Evolutionary conservation across 2,888 invertebrate genomes (phyloP), one percentile per base, ranked within the genome.

Genomic region (Furcula furcula): DNA sequence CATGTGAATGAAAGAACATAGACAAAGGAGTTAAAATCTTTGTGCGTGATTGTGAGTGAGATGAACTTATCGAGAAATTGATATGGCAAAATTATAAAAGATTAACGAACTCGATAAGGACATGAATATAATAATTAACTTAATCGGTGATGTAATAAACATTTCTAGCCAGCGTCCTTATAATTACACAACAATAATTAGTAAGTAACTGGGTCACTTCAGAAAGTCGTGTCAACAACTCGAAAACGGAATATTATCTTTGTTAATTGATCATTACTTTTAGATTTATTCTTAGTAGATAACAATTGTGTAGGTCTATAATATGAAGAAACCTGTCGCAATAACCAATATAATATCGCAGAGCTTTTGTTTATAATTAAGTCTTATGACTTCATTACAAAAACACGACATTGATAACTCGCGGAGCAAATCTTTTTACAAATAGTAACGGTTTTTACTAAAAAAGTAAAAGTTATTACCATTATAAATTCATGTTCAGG

Each of bases 391-490:
- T 2, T 5, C 7, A 12, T 0, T 21, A 9, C 13, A 12, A 13
- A 10, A 11, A 9, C 13, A 12, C 7, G 7, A 11, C 7, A 13
- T 25, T n/a, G 7, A 3, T 13, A 34, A 15, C 11, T 13, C 31
- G 40, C 35, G 16, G n/a, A 40, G 36, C 40, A 34, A 34, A 21
- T 22, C 3, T 11, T 14, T n/a, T n/a, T n/a, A n/a, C 11, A 18
- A 10, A 4, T 21, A 10, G 26, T 26, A 5, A 14, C 9, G n/a
- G 14, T n/a, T 14, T 3, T 7, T 26, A 14, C 9, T 23, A 40
- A 18, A 3, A 5, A 7, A 19, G 28, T 29, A 30, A 25, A 19
- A 11, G 4, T 3, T 46, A 11, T 60, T 62, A 73, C 73, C 56
- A 37, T 43, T 28, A 65, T 37, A 30, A 49, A 42, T 29, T 47